Evolutionary conservation across 2,888 invertebrate genomes (phyloP).

Genomic region (Eupithecia subfuscata): DNA sequence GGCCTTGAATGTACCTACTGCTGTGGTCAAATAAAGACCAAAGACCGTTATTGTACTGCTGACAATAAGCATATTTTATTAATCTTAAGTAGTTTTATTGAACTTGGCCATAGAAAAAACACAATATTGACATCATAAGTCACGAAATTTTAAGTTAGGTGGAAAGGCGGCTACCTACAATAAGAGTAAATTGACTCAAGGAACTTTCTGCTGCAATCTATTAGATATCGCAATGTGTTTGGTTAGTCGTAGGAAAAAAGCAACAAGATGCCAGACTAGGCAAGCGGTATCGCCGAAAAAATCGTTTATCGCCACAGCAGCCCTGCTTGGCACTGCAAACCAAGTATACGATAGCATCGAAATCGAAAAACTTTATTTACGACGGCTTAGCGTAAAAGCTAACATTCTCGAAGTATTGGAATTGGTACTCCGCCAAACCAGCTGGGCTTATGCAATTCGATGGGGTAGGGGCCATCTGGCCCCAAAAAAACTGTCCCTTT

Average conservation of each 20-base stretch:
- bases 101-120: no score
- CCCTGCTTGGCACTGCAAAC: background rate
- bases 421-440: background rate
- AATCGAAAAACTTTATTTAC: constrained; percentile 3
- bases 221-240: no score
- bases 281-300: background rate
- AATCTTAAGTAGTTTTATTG: no score
- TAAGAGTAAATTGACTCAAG: background rate
- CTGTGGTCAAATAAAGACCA: no score
- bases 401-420: background rate
- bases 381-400: background rate
- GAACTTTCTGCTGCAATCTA: background rate
- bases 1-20: no score
- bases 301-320: background rate
- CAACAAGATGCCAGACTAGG: background rate
- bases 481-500: background rate
- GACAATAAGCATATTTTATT: no score
- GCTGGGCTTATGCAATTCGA: background rate
- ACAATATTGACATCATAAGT: no score
- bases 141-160: no score
- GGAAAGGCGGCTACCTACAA: no score
- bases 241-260: background rate
- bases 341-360: background rate
- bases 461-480: background rate
- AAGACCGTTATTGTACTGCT: no score